Evolutionary conservation across 2,888 invertebrate species (phyloP), one percentile per base, ranked within the genome.

Genomic region (Daptonema setosum): DNA sequence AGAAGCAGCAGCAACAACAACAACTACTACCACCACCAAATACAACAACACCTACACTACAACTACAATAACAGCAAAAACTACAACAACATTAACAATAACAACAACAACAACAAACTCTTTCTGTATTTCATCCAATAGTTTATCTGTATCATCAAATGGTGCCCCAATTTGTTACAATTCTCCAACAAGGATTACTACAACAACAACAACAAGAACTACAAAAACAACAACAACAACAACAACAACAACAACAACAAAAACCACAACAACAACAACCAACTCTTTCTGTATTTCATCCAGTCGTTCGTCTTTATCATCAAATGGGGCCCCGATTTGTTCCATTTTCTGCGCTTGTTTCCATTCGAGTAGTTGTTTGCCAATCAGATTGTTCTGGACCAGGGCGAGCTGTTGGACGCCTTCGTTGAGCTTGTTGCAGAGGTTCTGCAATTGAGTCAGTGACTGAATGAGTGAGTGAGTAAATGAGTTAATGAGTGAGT

Each of bases 201-300:
- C 8, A 35, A 8, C 35, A 17, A 17, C 35, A 35, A 35, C 35
- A 35, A 35, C 35, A 17, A 35, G 17, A 8, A 35, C 35, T 17
- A 35, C 8, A 26, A 58, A 8, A 17, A 35, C 8, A 8, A 35
- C 35, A 8, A 35, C 8, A 26, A 58, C 64, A n/a, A n/a, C 35
- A 17, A 35, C 8, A 8, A 35, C 11, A 17, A 35, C 17, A 11
- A 35, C 17, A 11, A 35, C 8, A 35, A 8, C 35, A 17, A 17
- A 8, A 35, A 35, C 35, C 8, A 35, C 35, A 17, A 35, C 8
- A 8, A 35, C 35, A 8, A 35, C 8, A 26, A 58, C 64, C 55
- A 26, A 67, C 65, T 68, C 67, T 54, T 61, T 58, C 57, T 70
- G 69, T 30, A 69, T 67, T 22, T 67, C 67, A 54, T 70, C 68